phyloP scores from a whole-genome alignment of 2,797 vertebrate genomes.

The Pipistrellus kuhlii region DNA sequence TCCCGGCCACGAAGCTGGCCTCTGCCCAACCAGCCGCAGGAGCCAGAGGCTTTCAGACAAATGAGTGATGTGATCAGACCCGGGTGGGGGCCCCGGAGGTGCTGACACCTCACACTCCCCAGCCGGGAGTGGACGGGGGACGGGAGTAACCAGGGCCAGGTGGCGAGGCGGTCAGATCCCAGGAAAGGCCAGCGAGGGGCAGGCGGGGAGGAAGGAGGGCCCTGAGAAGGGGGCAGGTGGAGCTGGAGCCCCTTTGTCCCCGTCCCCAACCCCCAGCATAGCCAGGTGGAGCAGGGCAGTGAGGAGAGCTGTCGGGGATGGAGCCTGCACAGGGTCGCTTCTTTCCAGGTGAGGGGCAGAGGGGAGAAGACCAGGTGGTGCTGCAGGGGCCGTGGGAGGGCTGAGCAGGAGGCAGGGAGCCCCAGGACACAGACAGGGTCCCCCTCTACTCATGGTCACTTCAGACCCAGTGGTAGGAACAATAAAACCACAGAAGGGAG shows the following conservation, averaged over 20 bases:
- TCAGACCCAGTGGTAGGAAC: background rate
- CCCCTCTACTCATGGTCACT: background rate
- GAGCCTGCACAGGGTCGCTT: too few relatives aligned
- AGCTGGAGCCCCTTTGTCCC: too few relatives aligned
- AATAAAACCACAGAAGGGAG: background rate
- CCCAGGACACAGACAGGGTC: background rate
- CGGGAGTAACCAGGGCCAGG: background rate
- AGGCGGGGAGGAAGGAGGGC: background rate
- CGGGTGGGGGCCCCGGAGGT: background rate
- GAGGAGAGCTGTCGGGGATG: too few relatives aligned
- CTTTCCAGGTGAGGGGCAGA: background rate
- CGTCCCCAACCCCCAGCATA: too few relatives aligned
- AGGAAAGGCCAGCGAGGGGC: background rate
- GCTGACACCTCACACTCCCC: rapidly evolving
- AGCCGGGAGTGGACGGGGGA: background rate
- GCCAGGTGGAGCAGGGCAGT: too few relatives aligned
- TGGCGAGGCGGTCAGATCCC: background rate
- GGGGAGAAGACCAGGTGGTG: background rate
- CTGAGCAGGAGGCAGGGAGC: background rate
- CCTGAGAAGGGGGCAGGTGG: background rate
- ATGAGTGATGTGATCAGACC: background rate
- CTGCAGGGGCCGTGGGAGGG: background rate
- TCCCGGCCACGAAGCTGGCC: background rate
- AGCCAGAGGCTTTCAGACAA: background rate
- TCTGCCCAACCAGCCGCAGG: background rate